Evolutionary conservation across 2,888 invertebrate genomes (phyloP).

Genomic region (Onchidella celtica): DNA sequence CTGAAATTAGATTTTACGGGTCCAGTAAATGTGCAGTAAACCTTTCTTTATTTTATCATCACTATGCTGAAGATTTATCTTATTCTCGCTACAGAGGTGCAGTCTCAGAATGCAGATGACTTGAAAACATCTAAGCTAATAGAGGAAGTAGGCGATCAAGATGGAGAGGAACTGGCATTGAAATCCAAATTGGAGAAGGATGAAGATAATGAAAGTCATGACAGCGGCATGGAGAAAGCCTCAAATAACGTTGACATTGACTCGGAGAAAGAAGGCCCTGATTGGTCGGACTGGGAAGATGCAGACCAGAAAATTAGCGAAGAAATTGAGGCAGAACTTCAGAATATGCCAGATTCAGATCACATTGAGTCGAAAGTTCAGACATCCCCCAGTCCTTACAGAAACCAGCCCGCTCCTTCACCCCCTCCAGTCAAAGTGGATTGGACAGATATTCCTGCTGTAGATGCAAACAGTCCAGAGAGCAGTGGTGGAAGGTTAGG

Average conservation of each 20-base stretch:
- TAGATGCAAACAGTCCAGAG: background rate
- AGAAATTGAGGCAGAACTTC: slow-evolving; percentile 49
- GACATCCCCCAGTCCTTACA: slow-evolving; percentile 53
- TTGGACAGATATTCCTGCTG: slow-evolving; percentile 36
- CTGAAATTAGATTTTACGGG: too few relatives aligned
- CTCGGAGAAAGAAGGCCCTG: background rate
- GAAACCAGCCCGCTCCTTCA: slow-evolving; percentile 29
- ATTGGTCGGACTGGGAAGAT: slow-evolving; percentile 52
- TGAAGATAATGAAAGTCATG: background rate
- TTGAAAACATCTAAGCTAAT: background rate
- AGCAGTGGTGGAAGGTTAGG: background rate
- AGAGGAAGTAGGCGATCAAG: slow-evolving; percentile 9
- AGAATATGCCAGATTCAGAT: slow-evolving; percentile 14
- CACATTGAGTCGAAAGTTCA: slow-evolving; percentile 36
- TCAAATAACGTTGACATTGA: background rate
- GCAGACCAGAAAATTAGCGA: slow-evolving; percentile 40
- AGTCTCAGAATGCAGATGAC: background rate
- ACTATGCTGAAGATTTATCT: too few relatives aligned
- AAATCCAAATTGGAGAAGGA: background rate
- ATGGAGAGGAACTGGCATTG: background rate
- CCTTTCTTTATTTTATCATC: too few relatives aligned
- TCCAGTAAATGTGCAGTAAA: too few relatives aligned
- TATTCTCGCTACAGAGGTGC: background rate
- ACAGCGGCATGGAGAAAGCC: background rate
- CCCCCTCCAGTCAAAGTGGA: slow-evolving; percentile 42